phyloP scores from a whole-genome alignment of 1,140 invertebrate species.

The Proales similis region DNA sequence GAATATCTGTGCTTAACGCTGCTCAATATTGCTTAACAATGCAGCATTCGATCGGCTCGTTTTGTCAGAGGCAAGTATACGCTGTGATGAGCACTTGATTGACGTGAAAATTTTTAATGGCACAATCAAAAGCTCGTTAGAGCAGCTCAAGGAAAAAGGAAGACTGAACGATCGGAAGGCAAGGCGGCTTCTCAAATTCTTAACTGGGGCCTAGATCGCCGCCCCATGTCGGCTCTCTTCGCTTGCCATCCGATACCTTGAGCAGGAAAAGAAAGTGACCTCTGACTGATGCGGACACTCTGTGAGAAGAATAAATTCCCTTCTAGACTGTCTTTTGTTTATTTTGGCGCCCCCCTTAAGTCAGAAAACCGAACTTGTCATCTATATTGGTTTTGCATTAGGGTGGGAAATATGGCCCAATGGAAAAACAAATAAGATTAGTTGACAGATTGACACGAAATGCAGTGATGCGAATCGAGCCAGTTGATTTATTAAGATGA shows the following conservation, averaged over 20 bases:
- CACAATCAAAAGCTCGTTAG: conserved; percentile 2
- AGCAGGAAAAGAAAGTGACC: conserved; percentile 12
- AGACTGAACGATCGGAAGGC: conserved; percentile 37
- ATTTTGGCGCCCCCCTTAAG: too few relatives aligned
- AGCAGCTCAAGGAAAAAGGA: conserved; percentile 24
- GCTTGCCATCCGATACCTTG: conserved; percentile 58
- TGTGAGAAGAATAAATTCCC: too few relatives aligned
- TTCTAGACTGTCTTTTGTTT: too few relatives aligned
- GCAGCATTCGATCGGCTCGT: not conserved
- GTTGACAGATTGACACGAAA: too few relatives aligned
- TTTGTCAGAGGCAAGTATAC: conserved; percentile 32
- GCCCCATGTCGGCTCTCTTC: too few relatives aligned
- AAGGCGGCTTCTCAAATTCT: conserved; percentile 23
- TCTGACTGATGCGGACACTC: not conserved
- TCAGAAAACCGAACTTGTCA: too few relatives aligned
- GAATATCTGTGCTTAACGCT: conserved; percentile 11
- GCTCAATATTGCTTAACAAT: conserved; percentile 19
- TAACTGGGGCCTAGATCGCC: conserved; percentile 22
- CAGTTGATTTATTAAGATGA: too few relatives aligned
- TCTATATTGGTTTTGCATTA: too few relatives aligned
- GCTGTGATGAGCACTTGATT: not conserved
- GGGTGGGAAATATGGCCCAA: too few relatives aligned
- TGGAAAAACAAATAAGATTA: too few relatives aligned
- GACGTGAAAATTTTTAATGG: not conserved
- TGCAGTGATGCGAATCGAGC: too few relatives aligned